Percentiles rank a stretch among this genome's conserved stretches.
Evolutionary conservation across 1,140 invertebrate genomes (phyloP).

Genomic region (Drosophila burlai): DNA sequence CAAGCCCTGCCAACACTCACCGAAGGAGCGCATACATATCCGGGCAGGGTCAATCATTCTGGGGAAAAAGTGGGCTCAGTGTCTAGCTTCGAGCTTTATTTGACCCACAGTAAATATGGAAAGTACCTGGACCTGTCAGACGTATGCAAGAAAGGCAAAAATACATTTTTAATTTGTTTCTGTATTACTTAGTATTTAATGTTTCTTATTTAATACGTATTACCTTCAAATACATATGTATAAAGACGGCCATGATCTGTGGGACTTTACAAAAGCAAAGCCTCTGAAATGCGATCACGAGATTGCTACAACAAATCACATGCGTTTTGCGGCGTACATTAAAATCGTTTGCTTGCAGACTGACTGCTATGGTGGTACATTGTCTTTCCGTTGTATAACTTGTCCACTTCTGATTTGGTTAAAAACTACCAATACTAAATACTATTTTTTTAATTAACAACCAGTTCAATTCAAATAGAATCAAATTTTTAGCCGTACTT

Average conservation of each 20-base stretch:
- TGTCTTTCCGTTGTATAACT: neutral
- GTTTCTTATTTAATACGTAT: neutral
- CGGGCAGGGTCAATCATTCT: constrained; percentile 18
- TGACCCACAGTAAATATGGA: neutral
- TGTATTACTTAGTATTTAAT: neutral
- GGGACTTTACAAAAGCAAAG: neutral
- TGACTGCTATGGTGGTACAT: neutral
- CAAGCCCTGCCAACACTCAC: constrained; percentile 59
- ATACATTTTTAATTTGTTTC: too few species aligned
- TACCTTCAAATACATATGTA: too few species aligned
- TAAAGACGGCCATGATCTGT: too few species aligned
- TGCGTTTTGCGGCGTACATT: neutral
- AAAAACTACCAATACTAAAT: neutral
- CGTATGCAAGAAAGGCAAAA: neutral
- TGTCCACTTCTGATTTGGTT: neutral
- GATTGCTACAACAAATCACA: neutral
- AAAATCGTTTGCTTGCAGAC: neutral
- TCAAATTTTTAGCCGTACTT: too few species aligned
- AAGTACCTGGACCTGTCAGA: too few species aligned
- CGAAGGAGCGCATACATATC: constrained; percentile 23
- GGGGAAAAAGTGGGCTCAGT: constrained; percentile 11
- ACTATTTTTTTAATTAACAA: too few species aligned
- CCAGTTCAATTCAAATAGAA: too few species aligned
- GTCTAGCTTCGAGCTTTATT: neutral
- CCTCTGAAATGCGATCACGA: neutral